Evolutionary conservation across 2,113 vertebrate species (phyloP).

Genomic region (Oxygymnocypris stewartii): DNA sequence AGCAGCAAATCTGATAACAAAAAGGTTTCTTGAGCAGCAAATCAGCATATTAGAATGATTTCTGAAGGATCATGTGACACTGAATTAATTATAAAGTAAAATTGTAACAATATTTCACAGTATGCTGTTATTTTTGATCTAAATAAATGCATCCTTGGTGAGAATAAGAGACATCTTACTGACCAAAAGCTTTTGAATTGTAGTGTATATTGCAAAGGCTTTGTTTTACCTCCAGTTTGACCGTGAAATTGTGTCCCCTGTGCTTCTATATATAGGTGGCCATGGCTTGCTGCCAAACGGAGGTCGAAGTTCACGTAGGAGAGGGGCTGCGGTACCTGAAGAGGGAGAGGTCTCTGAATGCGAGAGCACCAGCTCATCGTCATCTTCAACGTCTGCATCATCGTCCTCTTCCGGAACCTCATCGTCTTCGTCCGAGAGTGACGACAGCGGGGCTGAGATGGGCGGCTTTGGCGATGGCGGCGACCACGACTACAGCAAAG

Average conservation of each 20-base stretch:
- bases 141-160: not conserved
- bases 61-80: not conserved
- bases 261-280: conserved; percentile 14
- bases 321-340: conserved; percentile 71
- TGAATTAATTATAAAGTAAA: not conserved
- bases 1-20: too few relatives aligned
- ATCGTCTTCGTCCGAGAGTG: conserved; percentile 77
- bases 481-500: conserved; percentile 98
- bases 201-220: too few relatives aligned
- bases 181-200: not conserved
- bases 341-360: conserved; percentile 73
- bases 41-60: not conserved
- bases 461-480: conserved; percentile 91
- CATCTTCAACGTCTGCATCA: conserved; percentile 68
- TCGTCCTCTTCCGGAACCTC: conserved; percentile 83
- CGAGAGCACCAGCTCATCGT: conserved; percentile 68
- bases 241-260: not conserved
- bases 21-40: not conserved
- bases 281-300: conserved; percentile 80
- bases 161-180: not conserved
- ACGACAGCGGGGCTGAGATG: conserved; percentile 81
- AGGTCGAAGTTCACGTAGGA: conserved; percentile 72
- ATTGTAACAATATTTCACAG: not conserved
- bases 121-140: not conserved
- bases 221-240: not conserved